Evolutionary conservation across 2,113 vertebrate genomes (phyloP).

Genomic region (Mustela nigripes): DNA sequence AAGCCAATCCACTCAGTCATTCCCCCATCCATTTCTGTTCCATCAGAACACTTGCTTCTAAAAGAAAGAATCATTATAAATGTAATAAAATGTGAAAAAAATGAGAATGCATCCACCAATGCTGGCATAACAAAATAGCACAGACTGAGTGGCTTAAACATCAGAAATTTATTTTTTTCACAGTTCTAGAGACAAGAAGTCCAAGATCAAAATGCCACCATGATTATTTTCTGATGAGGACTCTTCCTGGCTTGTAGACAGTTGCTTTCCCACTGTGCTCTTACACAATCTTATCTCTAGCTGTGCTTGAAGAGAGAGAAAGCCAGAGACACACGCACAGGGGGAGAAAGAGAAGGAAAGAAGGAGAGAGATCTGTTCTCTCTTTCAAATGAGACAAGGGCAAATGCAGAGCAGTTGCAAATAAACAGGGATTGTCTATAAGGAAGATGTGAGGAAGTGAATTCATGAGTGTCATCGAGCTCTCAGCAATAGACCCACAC

Average conservation of each 20-base stretch:
- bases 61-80: slow-evolving; percentile 53
- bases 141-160: not conserved
- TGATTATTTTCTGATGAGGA: not conserved
- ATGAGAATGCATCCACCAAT: not conserved
- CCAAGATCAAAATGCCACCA: not conserved
- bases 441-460: too few relatives aligned
- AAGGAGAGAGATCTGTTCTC: too few relatives aligned
- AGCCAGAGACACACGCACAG: not conserved
- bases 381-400: too few relatives aligned
- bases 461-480: too few relatives aligned
- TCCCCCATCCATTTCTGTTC: not conserved
- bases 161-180: not conserved
- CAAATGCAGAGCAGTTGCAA: too few relatives aligned
- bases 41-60: not conserved
- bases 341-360: not conserved
- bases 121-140: not conserved
- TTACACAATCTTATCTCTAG: not conserved
- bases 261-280: not conserved
- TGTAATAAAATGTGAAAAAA: slow-evolving; percentile 16
- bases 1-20: not conserved
- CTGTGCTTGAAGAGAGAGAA: not conserved
- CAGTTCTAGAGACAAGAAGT: not conserved
- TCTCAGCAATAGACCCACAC: too few relatives aligned
- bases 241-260: not conserved
- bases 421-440: too few relatives aligned